Percentiles rank a stretch among this genome's conserved stretches.
Conservation (phyloP, 1,140 invertebrate species). For the Euglossa dilemma region DNA sequence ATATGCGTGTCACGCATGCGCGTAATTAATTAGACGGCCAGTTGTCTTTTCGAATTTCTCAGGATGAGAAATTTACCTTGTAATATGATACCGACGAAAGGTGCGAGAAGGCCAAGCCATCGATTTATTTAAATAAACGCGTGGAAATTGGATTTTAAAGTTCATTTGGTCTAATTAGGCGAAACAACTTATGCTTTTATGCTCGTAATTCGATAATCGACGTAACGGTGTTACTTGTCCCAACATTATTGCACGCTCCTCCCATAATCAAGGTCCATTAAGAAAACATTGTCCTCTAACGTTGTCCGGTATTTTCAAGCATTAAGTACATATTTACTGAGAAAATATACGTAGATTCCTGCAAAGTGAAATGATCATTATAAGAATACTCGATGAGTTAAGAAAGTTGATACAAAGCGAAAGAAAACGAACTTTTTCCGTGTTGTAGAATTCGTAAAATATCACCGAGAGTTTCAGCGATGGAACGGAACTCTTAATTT, state of each 20-base stretch:
- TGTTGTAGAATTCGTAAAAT: not conserved
- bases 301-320: not conserved
- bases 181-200: not conserved
- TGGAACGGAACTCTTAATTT: constrained; percentile 25
- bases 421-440: not conserved
- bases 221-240: not conserved
- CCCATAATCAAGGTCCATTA: not conserved
- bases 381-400: not conserved
- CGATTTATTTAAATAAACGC: not conserved
- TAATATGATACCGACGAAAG: not conserved
- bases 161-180: not conserved
- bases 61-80: not conserved
- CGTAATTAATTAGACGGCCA: not conserved
- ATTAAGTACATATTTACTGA: not conserved
- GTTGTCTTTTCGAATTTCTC: not conserved
- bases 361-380: not conserved
- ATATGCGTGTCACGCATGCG: not conserved
- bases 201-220: not conserved
- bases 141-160: not conserved
- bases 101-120: too few species aligned
- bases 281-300: not conserved
- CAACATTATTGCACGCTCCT: not conserved
- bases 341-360: not conserved
- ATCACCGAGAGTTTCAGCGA: not conserved
- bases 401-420: not conserved